These are phyloP conservation scores for Sebastes kiyomatsui DNA, from an alignment of 2,797 vertebrate species.

Conservation along the genomic window DNA sequence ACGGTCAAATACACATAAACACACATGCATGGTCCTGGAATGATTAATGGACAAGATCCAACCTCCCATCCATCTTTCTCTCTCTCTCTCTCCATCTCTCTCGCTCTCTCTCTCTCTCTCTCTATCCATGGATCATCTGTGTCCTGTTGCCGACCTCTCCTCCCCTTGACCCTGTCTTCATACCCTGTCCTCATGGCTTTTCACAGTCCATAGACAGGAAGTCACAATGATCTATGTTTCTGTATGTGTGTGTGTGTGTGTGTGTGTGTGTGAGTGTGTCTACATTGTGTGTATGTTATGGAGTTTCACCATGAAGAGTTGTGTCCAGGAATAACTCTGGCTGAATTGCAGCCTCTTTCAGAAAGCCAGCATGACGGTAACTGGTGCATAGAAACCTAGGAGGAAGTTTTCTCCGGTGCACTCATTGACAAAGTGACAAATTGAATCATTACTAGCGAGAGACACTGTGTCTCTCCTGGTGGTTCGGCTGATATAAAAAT, in stretches of 20 bases:
- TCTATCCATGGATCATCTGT: conserved; percentile 44
- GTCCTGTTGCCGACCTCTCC: conserved; percentile 49
- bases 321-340: conserved; percentile 23
- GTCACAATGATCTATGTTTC: conserved; percentile 51
- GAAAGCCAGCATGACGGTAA: conserved; percentile 33
- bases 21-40: conserved; percentile 10
- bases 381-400: conserved; percentile 28
- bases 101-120: neutral
- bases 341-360: conserved; percentile 9
- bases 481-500: neutral
- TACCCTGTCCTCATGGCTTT: conserved; percentile 39
- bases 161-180: conserved; percentile 50
- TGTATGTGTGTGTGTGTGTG: neutral
- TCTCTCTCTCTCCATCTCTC: neutral
- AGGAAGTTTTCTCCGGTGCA: conserved; percentile 1
- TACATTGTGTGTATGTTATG: conserved; percentile 5
- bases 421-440: conserved; percentile 8
- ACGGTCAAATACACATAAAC: conserved; percentile 5
- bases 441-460: conserved; percentile 12
- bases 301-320: conserved; percentile 4
- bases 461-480: neutral
- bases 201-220: conserved; percentile 40
- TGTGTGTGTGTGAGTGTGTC: neutral
- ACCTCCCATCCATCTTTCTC: conserved; percentile 52
- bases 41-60: conserved; percentile 50